Conservation (phyloP, 2,113 vertebrate genomes). For the Harpagus bidentatus region DNA sequence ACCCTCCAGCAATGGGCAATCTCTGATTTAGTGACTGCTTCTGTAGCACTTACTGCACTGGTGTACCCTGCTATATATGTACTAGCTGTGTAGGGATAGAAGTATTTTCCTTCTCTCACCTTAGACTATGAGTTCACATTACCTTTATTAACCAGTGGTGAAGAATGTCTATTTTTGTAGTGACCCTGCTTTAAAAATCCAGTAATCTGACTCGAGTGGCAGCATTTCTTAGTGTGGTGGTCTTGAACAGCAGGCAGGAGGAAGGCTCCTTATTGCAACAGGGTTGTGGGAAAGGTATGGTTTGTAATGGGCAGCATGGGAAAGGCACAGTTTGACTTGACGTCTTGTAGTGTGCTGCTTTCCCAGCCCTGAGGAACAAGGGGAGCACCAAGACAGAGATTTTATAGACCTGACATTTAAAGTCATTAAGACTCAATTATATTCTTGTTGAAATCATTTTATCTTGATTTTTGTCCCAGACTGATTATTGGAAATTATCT, state of each 20-base stretch:
- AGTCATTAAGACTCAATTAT: background rate
- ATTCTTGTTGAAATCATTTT: background rate
- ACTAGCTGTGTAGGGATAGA: no score
- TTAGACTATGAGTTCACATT: background rate
- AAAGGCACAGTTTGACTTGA: background rate
- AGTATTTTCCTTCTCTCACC: background rate
- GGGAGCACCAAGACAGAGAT: background rate
- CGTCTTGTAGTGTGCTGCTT: background rate
- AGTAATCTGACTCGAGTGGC: background rate
- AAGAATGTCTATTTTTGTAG: background rate
- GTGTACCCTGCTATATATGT: accelerated
- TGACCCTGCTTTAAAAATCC: background rate
- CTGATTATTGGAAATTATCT: background rate
- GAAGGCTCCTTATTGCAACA: background rate
- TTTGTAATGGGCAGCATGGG: background rate
- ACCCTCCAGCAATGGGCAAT: background rate
- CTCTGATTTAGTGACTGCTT: background rate
- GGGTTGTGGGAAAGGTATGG: background rate
- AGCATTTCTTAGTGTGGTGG: background rate
- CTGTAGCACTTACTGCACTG: background rate
- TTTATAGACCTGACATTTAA: background rate
- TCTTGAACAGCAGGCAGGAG: background rate
- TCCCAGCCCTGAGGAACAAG: background rate
- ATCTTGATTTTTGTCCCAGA: background rate
- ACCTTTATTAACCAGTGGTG: background rate